These are phyloP conservation scores for Myotis lucifugus DNA, from an alignment of 2,113 vertebrate genomes.

Conservation along the genomic window DNA sequence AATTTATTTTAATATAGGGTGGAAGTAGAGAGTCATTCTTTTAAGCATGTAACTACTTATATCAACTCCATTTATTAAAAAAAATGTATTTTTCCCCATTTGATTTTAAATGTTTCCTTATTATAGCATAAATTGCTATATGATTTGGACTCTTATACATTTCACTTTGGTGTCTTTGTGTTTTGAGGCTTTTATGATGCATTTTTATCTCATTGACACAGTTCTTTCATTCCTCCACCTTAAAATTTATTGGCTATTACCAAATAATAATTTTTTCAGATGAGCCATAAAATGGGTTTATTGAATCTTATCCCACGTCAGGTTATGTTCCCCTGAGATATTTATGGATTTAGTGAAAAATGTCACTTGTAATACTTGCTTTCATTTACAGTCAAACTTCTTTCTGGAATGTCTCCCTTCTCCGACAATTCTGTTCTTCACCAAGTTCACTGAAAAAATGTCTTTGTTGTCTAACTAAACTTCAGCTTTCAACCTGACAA, in stretches of 20 bases:
- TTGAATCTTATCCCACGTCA: not conserved
- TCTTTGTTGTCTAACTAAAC: too few species aligned
- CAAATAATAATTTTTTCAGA: not conserved
- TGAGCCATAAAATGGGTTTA: not conserved
- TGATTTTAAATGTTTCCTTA: not conserved
- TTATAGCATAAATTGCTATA: not conserved
- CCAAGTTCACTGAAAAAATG: too few species aligned
- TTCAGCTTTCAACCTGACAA: too few species aligned
- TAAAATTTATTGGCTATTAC: not conserved
- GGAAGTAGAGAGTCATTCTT: not conserved
- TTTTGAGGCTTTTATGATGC: conserved; percentile 63
- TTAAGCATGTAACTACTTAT: not conserved
- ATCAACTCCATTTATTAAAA: conserved; percentile 36
- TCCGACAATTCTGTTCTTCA: too few species aligned
- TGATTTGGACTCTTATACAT: not conserved
- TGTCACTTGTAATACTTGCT: not conserved
- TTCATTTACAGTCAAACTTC: not conserved
- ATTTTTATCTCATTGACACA: conserved; percentile 12
- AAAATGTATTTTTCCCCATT: not conserved
- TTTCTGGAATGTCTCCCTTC: too few species aligned
- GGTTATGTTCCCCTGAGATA: not conserved
- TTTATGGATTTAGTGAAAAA: not conserved
- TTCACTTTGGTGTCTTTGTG: not conserved
- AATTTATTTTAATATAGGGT: not conserved
- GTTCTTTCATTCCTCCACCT: not conserved